These are phyloP conservation scores for Chaetodon trifasciatus DNA, from an alignment of 2,797 vertebrate genomes.

Conservation along the genomic window DNA sequence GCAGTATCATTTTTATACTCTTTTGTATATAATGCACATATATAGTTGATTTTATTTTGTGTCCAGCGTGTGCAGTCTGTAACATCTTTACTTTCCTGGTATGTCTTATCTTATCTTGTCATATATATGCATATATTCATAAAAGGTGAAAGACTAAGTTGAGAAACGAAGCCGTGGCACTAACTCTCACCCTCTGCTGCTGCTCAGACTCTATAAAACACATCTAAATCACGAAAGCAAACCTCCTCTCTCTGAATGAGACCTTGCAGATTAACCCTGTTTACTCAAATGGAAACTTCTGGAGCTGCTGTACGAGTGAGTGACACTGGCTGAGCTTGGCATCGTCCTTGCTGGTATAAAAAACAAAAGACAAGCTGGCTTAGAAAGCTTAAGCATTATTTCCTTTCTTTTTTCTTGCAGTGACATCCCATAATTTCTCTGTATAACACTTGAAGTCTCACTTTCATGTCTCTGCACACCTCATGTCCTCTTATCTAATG, in stretches of 20 bases:
- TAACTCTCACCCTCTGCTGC: background rate
- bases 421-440: background rate
- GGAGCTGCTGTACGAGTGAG: background rate
- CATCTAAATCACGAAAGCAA: background rate
- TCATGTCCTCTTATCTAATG: background rate
- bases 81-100: too few species aligned
- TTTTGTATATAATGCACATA: too few species aligned
- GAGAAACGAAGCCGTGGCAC: background rate
- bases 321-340: background rate
- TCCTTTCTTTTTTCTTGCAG: too few species aligned
- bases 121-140: too few species aligned
- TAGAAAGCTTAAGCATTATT: background rate
- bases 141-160: background rate
- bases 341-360: background rate
- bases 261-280: background rate
- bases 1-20: too few species aligned
- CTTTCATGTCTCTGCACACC: background rate
- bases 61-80: too few species aligned
- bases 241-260: background rate
- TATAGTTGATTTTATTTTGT: too few species aligned
- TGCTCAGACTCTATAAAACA: background rate
- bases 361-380: background rate
- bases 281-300: background rate
- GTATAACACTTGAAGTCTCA: background rate
- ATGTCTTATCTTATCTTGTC: too few species aligned